Evolutionary conservation across 2,113 vertebrate species (phyloP), one percentile per base, ranked within the genome.

Genomic region (Macroglossus sobrinus): DNA sequence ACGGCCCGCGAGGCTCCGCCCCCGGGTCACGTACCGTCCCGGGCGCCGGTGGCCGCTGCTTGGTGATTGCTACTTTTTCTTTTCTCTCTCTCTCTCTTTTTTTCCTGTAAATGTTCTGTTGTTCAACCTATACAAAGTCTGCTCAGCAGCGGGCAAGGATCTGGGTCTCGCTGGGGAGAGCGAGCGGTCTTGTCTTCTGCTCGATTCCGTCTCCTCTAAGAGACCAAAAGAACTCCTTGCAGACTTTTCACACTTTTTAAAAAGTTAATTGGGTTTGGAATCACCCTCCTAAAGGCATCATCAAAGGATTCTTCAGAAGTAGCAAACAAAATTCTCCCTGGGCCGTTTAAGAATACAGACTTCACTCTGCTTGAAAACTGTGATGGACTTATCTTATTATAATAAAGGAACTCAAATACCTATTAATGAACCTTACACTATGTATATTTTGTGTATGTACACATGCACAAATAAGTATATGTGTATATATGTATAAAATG

Each of bases 1-100:
- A 95, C 72, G 26, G 96, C 98, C 98, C 97, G 94, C 47, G 0
- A 88, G 26, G 98, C 90, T 84, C 97, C 98, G 97, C 98, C 98
- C 98, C 96, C 95, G 47, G 22, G 7, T 98, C 98, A 99, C 98
- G 92, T 99, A 98, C 96, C 0, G 0, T 0, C 79, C 71, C 7
- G n/a, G 89, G 94, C 85, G 63, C 85, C 69, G 11, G 47, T 43
- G 26, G 87, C 72, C 35, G 61, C 82, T 21, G 18, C 2, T 10
- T 0, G 0, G 26, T 11, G 30, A 53, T 79, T 61, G 79, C 78
- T 57, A 45, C 88, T 82, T 64, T 80, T 66, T 68, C 57, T 76
- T 59, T 89, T 79, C 18, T 14, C 0, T 14, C 47, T 3, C 47
- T 50, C 47, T 47, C 45, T 47, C 11, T 50, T 45, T 24, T 28